Conservation (phyloP, 2,888 invertebrate species). For the Nezara viridula region DNA sequence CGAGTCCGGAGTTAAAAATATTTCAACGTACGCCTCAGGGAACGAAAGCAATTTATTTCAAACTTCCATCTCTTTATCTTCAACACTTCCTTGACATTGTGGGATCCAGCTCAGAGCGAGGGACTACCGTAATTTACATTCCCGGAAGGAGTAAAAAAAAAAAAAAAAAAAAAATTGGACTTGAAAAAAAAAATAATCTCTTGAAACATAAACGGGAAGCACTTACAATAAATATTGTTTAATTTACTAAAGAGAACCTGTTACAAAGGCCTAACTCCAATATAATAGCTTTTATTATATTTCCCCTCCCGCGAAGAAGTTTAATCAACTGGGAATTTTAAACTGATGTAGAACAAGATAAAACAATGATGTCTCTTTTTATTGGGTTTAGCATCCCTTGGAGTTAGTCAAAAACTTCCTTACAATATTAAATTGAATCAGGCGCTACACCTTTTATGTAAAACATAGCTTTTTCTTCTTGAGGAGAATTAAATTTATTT, state of each 20-base stretch:
- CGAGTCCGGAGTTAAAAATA: neutral
- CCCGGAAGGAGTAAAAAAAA: neutral
- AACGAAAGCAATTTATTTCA: conserved; percentile 16
- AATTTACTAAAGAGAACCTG: neutral
- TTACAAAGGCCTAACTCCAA: neutral
- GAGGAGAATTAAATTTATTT: neutral
- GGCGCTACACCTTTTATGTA: neutral
- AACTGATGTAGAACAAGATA: conserved; percentile 1
- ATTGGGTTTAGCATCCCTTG: neutral
- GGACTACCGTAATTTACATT: neutral
- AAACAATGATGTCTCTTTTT: neutral
- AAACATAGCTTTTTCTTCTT: neutral
- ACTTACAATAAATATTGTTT: neutral
- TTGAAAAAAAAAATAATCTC: neutral
- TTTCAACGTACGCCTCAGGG: conserved; percentile 19
- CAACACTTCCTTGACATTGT: neutral
- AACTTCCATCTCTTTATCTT: conserved; percentile 7
- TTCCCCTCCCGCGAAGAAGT: neutral
- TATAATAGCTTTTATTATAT: neutral
- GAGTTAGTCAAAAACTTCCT: neutral
- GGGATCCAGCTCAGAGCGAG: neutral
- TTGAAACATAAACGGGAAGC: neutral
- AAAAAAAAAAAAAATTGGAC: no score
- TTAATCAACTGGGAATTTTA: neutral
- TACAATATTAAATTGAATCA: neutral